Evolutionary conservation across 2,888 invertebrate species (phyloP).

Genomic region (Imbricaverruca yamaguchii): DNA sequence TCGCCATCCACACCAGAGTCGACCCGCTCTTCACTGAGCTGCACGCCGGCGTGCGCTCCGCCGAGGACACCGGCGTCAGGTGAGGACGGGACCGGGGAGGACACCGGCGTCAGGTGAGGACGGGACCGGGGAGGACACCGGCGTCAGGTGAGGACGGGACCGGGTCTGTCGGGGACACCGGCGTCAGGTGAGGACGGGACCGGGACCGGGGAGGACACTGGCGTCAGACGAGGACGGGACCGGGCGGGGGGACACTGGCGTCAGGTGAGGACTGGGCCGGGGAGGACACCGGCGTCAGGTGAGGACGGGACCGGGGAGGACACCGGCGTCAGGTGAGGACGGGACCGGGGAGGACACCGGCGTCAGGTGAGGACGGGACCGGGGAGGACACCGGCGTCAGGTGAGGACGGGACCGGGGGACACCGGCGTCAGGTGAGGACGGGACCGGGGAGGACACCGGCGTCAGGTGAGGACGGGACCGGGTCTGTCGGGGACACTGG

Average conservation of each 20-base stretch:
- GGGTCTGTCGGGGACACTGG: too few species aligned
- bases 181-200: neutral
- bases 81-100: constrained; percentile 36
- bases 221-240: too few species aligned
- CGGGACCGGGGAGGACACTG: too few species aligned
- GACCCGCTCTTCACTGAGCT: constrained; percentile 93
- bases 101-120: neutral
- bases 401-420: too few species aligned
- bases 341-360: neutral
- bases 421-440: too few species aligned
- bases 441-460: too few species aligned
- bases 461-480: constrained; percentile 47
- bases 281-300: neutral
- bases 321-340: neutral
- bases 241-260: neutral
- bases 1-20: constrained; percentile 83
- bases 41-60: constrained; percentile 67
- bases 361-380: neutral
- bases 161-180: too few species aligned
- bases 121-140: neutral
- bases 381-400: too few species aligned
- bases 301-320: neutral
- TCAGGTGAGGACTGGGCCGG: neutral
- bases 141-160: neutral
- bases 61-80: constrained; percentile 74